Conservation (phyloP, 2,888 invertebrate genomes). For the Drosophila stalkeri region DNA sequence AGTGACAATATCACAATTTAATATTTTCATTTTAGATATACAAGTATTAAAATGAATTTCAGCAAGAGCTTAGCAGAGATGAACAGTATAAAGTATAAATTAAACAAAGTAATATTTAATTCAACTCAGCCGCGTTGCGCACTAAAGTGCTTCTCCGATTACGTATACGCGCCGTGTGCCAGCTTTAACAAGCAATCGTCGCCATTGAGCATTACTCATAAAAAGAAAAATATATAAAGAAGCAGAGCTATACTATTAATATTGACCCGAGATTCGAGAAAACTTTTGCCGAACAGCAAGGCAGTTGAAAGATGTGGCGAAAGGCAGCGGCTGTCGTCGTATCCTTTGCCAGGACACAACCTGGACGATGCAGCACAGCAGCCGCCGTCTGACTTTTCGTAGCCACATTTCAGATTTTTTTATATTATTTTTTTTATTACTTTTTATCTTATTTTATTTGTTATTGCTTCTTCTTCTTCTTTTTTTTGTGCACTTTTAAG, state of each 20-base stretch:
- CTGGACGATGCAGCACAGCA: constrained; percentile 32
- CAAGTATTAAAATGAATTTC: not conserved
- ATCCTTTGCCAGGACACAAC: constrained; percentile 27
- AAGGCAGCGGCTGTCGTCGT: constrained; percentile 32
- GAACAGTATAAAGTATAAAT: no score
- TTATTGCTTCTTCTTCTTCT: not conserved
- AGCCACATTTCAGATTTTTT: constrained; percentile 30
- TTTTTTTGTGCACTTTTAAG: constrained; percentile 27
- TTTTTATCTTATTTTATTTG: constrained; percentile 1
- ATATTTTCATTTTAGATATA: not conserved
- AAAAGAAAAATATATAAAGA: constrained; percentile 22
- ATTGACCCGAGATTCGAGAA: constrained; percentile 34
- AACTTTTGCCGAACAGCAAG: constrained; percentile 29
- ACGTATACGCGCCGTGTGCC: constrained; percentile 42
- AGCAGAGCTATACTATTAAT: constrained; percentile 34
- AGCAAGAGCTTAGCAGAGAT: not conserved
- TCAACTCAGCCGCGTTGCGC: not conserved
- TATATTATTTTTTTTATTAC: constrained; percentile 1
- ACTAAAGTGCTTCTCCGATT: constrained; percentile 20
- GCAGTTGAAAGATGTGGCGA: constrained; percentile 43
- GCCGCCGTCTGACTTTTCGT: constrained; percentile 52
- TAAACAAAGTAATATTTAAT: not conserved
- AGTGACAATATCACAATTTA: not conserved
- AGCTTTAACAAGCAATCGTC: constrained; percentile 20
- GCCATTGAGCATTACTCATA: constrained; percentile 23